phyloP scores from a whole-genome alignment of 2,113 vertebrate species.

The Rafetus swinhoei region DNA sequence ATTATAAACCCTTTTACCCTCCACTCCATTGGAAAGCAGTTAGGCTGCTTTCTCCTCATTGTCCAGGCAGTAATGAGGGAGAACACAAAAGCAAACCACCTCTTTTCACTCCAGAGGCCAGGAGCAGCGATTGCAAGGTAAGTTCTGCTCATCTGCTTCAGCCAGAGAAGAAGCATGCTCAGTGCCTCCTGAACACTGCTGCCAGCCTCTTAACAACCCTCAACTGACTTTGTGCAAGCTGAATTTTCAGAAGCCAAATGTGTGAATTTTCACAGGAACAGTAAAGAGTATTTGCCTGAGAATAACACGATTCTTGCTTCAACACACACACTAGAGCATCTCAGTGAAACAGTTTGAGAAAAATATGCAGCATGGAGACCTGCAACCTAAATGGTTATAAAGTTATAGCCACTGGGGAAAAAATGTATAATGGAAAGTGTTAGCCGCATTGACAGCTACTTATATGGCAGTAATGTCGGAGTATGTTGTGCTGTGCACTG shows the following conservation, averaged over 20 bases:
- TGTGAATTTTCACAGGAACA: not conserved
- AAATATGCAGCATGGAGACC: not conserved
- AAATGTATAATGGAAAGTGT: not conserved
- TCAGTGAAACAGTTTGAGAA: not conserved
- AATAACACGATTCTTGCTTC: not conserved
- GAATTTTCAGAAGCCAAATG: not conserved
- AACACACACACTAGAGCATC: not conserved
- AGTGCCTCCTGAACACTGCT: not conserved
- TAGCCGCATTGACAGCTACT: not conserved
- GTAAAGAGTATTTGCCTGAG: not conserved
- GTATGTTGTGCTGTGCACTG: not conserved
- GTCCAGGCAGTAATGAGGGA: not conserved
- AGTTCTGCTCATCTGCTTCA: not conserved
- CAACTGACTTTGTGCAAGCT: too few species aligned
- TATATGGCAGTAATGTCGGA: not conserved
- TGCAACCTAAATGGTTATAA: not conserved
- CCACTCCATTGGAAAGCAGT: not conserved
- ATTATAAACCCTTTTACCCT: not conserved
- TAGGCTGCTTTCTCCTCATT: not conserved
- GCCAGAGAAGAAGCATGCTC: not conserved
- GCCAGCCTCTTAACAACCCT: not conserved
- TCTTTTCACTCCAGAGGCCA: not conserved
- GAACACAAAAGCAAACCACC: not conserved
- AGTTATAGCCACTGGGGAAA: not conserved
- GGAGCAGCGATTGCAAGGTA: not conserved